Percentiles rank a stretch among this genome's conserved stretches.
phyloP scores from a whole-genome alignment of 2,888 invertebrate species.

The Polydrusus cervinus region DNA sequence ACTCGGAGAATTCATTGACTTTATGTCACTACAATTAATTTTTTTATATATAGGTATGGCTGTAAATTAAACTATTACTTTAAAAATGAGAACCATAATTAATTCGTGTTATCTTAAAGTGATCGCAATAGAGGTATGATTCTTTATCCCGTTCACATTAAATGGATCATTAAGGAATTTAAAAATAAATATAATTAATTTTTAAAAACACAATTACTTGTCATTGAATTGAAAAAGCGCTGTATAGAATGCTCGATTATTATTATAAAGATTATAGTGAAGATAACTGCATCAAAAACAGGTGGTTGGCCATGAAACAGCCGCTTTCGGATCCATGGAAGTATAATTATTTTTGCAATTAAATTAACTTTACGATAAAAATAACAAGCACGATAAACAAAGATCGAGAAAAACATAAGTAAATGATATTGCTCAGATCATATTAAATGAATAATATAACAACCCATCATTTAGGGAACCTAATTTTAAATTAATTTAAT shows the following conservation, averaged over 20 bases:
- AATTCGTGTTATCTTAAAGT: no score
- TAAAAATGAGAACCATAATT: no score
- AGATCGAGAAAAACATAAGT: constrained; percentile 2
- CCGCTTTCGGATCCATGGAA: constrained; percentile 5
- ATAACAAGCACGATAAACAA: background rate
- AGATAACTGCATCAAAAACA: constrained; percentile 26
- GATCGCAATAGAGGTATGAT: no score
- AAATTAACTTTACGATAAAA: constrained; percentile 16
- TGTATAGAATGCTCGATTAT: constrained; percentile 5
- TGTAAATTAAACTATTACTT: no score
- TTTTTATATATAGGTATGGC: no score
- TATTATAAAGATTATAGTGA: constrained; percentile 3
- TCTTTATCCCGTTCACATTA: background rate
- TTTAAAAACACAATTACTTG: constrained; percentile 11
- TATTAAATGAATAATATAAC: no score
- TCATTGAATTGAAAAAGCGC: background rate
- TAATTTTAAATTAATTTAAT: no score
- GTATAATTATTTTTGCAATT: constrained; percentile 27
- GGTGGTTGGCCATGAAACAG: constrained; percentile 38
- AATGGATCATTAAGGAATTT: background rate
- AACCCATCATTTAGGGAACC: no score
- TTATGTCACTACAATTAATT: no score
- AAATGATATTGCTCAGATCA: background rate
- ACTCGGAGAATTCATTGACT: no score
- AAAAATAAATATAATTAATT: background rate